Evolutionary conservation across 2,888 invertebrate genomes (phyloP).

Genomic region (Hypomecis punctinalis): DNA sequence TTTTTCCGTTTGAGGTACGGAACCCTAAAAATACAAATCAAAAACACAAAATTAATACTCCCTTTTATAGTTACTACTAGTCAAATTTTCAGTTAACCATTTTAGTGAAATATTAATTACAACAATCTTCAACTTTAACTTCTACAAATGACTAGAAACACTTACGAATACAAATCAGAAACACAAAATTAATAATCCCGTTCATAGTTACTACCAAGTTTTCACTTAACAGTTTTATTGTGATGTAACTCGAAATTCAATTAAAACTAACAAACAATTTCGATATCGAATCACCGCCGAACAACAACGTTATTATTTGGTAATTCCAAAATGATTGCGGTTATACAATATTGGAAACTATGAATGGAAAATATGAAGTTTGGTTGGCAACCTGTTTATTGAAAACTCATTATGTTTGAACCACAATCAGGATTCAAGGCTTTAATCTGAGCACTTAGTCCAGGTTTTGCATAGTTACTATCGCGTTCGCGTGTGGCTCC

Average conservation of each 20-base stretch:
- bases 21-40: too few species aligned
- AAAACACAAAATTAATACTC: too few species aligned
- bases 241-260: slow-evolving; percentile 14
- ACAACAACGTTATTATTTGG: slow-evolving; percentile 4
- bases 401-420: neutral
- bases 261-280: slow-evolving; percentile 25
- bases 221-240: neutral
- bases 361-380: neutral
- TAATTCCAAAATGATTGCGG: slow-evolving; percentile 2
- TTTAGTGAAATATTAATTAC: too few species aligned
- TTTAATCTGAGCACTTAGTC: too few species aligned
- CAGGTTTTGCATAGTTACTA: too few species aligned
- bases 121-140: too few species aligned
- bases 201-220: slow-evolving; percentile 3
- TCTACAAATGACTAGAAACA: neutral
- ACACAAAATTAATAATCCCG: slow-evolving; percentile 4
- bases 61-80: too few species aligned
- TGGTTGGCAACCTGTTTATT: neutral
- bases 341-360: neutral
- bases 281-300: slow-evolving; percentile 10
- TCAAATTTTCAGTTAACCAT: too few species aligned
- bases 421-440: too few species aligned
- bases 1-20: too few species aligned
- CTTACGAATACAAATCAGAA: slow-evolving; percentile 17
- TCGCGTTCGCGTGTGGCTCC: too few species aligned